Evolutionary conservation across 2,113 vertebrate species (phyloP).

Genomic region (Spheniscus mendiculus): DNA sequence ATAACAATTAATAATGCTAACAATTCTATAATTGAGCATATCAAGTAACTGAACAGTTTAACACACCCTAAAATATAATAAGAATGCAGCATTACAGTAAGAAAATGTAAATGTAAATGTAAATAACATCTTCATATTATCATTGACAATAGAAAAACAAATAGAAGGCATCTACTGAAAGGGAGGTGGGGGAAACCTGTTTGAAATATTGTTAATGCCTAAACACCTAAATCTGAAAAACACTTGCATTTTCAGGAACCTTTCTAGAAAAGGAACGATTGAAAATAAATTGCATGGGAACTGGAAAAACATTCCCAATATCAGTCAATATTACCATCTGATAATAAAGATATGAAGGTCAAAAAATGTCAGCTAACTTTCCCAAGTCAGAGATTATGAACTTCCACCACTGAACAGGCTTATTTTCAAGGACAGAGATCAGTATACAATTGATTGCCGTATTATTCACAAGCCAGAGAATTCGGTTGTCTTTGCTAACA

Average conservation of each 20-base stretch:
- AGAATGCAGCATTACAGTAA: neutral
- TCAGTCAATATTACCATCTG: neutral
- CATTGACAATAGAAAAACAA: neutral
- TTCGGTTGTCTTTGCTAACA: neutral
- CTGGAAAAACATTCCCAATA: neutral
- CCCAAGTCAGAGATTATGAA: neutral
- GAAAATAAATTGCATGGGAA: neutral
- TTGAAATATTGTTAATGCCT: neutral
- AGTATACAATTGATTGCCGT: neutral
- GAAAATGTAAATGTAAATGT: neutral
- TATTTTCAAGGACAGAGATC: neutral
- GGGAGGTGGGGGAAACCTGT: neutral
- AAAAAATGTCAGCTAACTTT: neutral
- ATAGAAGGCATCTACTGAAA: neutral
- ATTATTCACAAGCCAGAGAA: slow-evolving; percentile 13
- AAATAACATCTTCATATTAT: neutral
- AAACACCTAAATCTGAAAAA: neutral
- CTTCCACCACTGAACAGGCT: neutral
- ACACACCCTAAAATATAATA: neutral
- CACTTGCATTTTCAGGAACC: neutral
- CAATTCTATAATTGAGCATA: neutral
- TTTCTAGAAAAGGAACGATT: neutral
- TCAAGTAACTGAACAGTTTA: neutral
- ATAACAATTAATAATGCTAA: neutral
- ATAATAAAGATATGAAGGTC: neutral